Percentiles rank a stretch among this genome's conserved stretches.
Evolutionary conservation across 2,888 invertebrate genomes (phyloP).

Genomic region (Rhyacophila evoluta): DNA sequence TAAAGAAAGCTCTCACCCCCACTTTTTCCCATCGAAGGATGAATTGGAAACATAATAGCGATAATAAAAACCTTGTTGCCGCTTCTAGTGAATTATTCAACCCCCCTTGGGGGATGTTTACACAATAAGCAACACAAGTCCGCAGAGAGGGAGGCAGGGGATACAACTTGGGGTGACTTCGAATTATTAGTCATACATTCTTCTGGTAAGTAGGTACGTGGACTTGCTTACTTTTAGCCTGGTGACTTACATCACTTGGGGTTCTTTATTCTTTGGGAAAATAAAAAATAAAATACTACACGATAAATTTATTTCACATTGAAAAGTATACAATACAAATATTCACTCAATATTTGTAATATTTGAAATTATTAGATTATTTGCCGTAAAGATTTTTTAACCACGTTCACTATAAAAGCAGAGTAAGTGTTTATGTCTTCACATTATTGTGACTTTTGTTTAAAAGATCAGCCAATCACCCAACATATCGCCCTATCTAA

Average conservation of each 20-base stretch:
- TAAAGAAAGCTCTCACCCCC: conserved; percentile 29
- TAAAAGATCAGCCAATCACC: no score
- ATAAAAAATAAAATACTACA: no score
- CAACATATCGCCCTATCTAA: no score
- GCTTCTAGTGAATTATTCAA: conserved; percentile 54
- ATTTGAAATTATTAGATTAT: no score
- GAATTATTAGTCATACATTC: conserved; percentile 40
- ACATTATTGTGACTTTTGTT: no score
- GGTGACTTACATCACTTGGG: conserved; percentile 39
- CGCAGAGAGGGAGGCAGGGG: conserved; percentile 22
- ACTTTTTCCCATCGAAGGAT: conserved; percentile 37
- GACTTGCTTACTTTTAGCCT: conserved; percentile 29
- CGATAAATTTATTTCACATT: no score
- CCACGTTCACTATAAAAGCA: no score
- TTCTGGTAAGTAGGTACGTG: neutral
- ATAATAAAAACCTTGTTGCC: conserved; percentile 55
- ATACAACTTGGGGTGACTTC: conserved; percentile 7
- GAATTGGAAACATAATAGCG: conserved; percentile 55
- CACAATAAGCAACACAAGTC: conserved; percentile 49
- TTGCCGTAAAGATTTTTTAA: no score
- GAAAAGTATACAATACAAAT: no score
- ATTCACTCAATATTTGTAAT: no score
- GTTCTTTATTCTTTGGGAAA: neutral
- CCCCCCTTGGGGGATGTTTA: conserved; percentile 51
- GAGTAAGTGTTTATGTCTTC: no score